Evolutionary conservation across 2,113 vertebrate species (phyloP).

Genomic region (Sturnus vulgaris): DNA sequence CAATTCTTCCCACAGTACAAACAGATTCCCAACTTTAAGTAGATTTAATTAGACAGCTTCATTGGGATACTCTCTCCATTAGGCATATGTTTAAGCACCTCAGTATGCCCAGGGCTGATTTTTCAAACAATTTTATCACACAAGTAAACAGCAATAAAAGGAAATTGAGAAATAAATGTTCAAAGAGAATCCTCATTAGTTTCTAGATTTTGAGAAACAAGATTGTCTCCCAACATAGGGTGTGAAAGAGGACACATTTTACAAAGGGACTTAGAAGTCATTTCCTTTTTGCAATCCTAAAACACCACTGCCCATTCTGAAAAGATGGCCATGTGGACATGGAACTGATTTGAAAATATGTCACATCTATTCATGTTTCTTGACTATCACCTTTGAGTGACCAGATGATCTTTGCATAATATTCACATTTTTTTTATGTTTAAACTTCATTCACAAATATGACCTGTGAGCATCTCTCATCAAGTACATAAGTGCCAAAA

Average conservation of each 20-base stretch:
- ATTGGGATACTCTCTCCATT: neutral
- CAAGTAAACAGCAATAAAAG: neutral
- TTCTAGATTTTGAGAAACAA: neutral
- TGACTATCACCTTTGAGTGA: neutral
- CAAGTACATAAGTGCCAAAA: neutral
- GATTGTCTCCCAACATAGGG: accelerated
- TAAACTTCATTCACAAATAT: neutral
- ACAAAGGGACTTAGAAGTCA: neutral
- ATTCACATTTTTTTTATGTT: neutral
- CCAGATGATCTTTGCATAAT: neutral
- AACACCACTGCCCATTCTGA: neutral
- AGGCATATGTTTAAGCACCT: neutral
- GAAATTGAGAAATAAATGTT: neutral
- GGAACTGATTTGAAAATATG: neutral
- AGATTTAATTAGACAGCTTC: neutral
- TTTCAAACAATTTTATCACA: neutral
- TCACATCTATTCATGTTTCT: neutral
- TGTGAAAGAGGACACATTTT: neutral
- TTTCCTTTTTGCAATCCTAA: neutral
- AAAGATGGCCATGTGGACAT: neutral
- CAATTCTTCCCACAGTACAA: neutral
- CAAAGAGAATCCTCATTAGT: neutral
- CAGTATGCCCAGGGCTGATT: neutral
- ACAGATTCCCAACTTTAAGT: neutral
- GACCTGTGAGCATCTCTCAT: neutral